Percentiles rank a stretch among this genome's conserved stretches.
Evolutionary conservation across 2,888 invertebrate genomes (phyloP).

Genomic region (Colletes collaris): DNA sequence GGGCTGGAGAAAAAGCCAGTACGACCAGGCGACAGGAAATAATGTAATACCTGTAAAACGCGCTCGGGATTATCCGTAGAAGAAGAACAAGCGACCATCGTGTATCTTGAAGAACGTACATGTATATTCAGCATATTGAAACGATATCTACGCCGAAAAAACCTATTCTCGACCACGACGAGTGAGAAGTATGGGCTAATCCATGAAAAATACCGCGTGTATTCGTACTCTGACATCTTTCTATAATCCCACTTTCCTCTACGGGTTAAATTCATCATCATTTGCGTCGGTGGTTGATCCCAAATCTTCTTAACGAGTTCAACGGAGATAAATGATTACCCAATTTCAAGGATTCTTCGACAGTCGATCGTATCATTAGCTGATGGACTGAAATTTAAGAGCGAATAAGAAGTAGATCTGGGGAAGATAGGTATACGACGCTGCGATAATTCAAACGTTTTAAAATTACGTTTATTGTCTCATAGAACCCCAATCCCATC

Average conservation of each 20-base stretch:
- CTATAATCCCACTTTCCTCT: neutral
- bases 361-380: too few species aligned
- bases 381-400: too few species aligned
- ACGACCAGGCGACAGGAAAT: slow-evolving; percentile 36
- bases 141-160: slow-evolving; percentile 27
- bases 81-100: slow-evolving; percentile 30
- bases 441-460: too few species aligned
- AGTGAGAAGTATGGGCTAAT: slow-evolving; percentile 42
- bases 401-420: too few species aligned
- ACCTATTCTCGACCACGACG: slow-evolving; percentile 20
- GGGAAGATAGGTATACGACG: too few species aligned
- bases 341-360: too few species aligned
- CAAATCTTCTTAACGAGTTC: too few species aligned
- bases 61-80: slow-evolving; percentile 43
- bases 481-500: too few species aligned
- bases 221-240: slow-evolving; percentile 14
- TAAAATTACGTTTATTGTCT: too few species aligned
- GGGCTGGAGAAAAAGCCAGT: neutral
- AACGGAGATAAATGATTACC: too few species aligned
- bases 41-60: slow-evolving; percentile 55
- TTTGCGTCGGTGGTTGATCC: too few species aligned
- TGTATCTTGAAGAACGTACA: slow-evolving; percentile 18
- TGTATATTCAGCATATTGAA: slow-evolving; percentile 37
- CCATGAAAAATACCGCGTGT: slow-evolving; percentile 54
- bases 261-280: too few species aligned